Base-by-base conservation (phyloP, 2,888 invertebrate genomes). In the Pyrrhia umbra region DNA sequence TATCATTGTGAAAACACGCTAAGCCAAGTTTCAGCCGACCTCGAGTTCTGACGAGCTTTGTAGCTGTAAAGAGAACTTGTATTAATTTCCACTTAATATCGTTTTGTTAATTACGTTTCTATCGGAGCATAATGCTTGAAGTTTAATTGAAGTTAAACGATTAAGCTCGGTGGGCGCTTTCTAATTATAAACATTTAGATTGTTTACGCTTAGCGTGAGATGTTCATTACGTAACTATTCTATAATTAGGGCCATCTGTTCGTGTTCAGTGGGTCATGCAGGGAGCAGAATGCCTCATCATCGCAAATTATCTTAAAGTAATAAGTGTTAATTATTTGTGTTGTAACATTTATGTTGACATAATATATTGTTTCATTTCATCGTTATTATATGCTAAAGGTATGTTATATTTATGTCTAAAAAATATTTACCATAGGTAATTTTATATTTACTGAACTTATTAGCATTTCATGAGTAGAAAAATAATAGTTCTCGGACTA, bases 1-100 rank as follows among this genome's bases (percentile, higher is more conserved):
- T 78, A 78, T 66, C 34, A 63, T 83, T 71, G 86, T 76, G 46
- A 57, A 71, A 79, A 71, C 82, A 84, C 77, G 85, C 84, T 86
- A 84, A 87, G 83, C 85, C 80, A 88, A 89, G 89, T 89, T 90
- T 86, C 79, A 85, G 85, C 78, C 83, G 87, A 83, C 84, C 86
- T 81, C 83, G 83, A 80, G 73, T 80, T 83, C 81, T 88, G 88
- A 87, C 83, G 86, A 88, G 85, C 84, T 88, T 84, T 81, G 77
- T 75, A 61, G 79, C 80, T 81, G 79, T 83, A 85, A 82, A 85
- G 83, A 80, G 82, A 85, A 82, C 81, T 84, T 82, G 82, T 85
- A 85, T 87, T 85, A 85, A 84, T 85, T 84, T 85, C 79, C 84
- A 84, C 83, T 84, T 84, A 84, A 81, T 76, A 80, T 81, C 75